Conservation (phyloP, 2,888 invertebrate species). For the Agriopis leucophaearia region DNA sequence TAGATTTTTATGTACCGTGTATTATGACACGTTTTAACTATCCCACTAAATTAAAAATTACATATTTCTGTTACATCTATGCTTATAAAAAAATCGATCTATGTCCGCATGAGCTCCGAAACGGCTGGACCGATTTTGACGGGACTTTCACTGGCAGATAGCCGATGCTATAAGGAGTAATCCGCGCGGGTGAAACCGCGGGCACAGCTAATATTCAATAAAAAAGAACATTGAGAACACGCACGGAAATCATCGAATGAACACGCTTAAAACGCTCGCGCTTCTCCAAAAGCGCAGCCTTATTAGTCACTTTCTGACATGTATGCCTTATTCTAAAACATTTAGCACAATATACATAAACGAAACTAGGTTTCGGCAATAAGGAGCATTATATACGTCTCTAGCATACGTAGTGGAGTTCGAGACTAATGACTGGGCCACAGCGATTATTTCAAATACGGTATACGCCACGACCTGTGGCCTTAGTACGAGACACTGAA, state of each 20-base stretch:
- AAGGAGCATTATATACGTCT: constrained; percentile 32
- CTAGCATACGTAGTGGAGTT: constrained; percentile 22
- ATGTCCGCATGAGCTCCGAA: too few relatives aligned
- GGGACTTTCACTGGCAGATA: too few relatives aligned
- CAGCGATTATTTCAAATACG: constrained; percentile 7
- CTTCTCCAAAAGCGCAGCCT: constrained; percentile 10
- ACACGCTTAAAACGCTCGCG: background rate
- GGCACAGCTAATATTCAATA: background rate
- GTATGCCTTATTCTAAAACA: constrained; percentile 31
- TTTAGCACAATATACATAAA: constrained; percentile 33
- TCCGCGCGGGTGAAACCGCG: too few relatives aligned
- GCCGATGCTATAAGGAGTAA: too few relatives aligned
- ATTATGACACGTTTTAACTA: too few relatives aligned
- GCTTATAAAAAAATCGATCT: too few relatives aligned
- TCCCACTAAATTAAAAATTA: too few relatives aligned
- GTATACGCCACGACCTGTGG: constrained; percentile 13
- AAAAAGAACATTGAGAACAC: background rate
- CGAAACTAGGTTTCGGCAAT: constrained; percentile 44
- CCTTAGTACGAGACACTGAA: too few relatives aligned
- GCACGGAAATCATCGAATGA: background rate
- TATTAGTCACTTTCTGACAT: constrained; percentile 23
- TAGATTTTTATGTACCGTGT: background rate
- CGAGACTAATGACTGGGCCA: constrained; percentile 41
- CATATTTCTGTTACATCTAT: too few relatives aligned
- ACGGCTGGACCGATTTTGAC: too few relatives aligned